Conservation (phyloP, 2,888 invertebrate genomes). For the Cataglyphis livida region DNA sequence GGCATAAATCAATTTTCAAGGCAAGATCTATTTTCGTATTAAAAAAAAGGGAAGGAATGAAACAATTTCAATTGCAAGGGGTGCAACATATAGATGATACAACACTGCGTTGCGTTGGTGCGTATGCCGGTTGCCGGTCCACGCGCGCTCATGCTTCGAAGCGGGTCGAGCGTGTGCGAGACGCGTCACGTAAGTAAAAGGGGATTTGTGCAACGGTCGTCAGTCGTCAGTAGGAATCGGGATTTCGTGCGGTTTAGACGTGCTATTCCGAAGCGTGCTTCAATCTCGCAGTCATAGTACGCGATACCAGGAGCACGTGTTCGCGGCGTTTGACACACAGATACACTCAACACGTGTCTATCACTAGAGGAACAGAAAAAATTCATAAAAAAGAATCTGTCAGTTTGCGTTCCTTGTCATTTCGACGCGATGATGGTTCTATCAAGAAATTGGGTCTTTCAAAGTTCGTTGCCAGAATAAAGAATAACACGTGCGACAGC, state of each 20-base stretch:
- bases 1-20: background rate
- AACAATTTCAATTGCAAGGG: background rate
- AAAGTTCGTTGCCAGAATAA: conserved; percentile 22
- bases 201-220: conserved; percentile 67
- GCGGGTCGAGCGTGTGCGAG: conserved; percentile 40
- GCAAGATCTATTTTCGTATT: background rate
- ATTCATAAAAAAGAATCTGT: background rate
- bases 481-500: too few species aligned
- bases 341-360: background rate
- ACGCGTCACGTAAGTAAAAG: conserved; percentile 44
- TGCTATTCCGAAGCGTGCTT: conserved; percentile 34
- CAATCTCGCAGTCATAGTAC: background rate
- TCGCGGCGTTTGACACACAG: conserved; percentile 7
- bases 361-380: background rate
- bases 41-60: background rate
- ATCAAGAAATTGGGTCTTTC: background rate
- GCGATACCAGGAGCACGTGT: conserved; percentile 66
- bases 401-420: conserved; percentile 18
- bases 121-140: conserved; percentile 34
- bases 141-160: conserved; percentile 22
- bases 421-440: conserved; percentile 40
- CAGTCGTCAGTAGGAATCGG: conserved; percentile 75
- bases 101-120: conserved; percentile 29
- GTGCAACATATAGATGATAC: background rate
- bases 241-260: conserved; percentile 70